Evolutionary conservation across 2,888 invertebrate genomes (phyloP).

Genomic region (Bellardia bayeri): DNA sequence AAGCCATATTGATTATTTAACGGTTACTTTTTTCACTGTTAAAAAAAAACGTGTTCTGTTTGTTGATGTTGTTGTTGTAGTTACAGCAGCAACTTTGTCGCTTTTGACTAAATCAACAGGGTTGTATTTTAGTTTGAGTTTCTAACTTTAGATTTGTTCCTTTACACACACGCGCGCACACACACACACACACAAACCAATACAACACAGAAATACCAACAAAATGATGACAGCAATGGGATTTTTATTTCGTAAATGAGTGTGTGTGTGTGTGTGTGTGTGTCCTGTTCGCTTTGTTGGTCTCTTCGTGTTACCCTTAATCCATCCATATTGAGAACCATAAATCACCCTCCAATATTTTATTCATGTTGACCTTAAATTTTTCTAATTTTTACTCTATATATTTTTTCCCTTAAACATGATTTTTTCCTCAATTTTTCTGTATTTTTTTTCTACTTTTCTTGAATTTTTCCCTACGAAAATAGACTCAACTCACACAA

Average conservation of each 20-base stretch:
- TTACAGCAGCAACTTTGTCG: constrained; percentile 22
- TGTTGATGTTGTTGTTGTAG: not conserved
- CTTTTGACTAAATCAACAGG: constrained; percentile 61
- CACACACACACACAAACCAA: not conserved
- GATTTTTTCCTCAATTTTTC: constrained; percentile 52
- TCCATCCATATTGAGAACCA: constrained; percentile 56
- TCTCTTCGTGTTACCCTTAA: constrained; percentile 67
- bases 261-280: constrained; percentile 20
- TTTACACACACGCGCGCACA: not conserved
- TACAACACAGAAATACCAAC: not conserved
- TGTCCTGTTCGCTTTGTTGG: constrained; percentile 41
- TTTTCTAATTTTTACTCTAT: constrained; percentile 31
- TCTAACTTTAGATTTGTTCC: constrained; percentile 33
- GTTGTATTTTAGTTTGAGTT: constrained; percentile 62
- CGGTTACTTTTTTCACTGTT: constrained; percentile 46
- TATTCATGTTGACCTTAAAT: constrained; percentile 47
- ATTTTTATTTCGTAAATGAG: not conserved
- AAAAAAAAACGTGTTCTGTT: not conserved
- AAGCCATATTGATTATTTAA: constrained; percentile 75
- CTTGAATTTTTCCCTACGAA: constrained; percentile 25
- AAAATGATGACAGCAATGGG: constrained; percentile 26
- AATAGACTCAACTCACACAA: constrained; percentile 37
- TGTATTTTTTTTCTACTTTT: constrained; percentile 6
- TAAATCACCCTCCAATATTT: constrained; percentile 69
- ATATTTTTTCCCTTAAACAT: constrained; percentile 58